Evolutionary conservation across 2,113 vertebrate genomes (phyloP), one percentile per base, ranked within the genome.

Genomic region (Proterorhinus semilunaris): DNA sequence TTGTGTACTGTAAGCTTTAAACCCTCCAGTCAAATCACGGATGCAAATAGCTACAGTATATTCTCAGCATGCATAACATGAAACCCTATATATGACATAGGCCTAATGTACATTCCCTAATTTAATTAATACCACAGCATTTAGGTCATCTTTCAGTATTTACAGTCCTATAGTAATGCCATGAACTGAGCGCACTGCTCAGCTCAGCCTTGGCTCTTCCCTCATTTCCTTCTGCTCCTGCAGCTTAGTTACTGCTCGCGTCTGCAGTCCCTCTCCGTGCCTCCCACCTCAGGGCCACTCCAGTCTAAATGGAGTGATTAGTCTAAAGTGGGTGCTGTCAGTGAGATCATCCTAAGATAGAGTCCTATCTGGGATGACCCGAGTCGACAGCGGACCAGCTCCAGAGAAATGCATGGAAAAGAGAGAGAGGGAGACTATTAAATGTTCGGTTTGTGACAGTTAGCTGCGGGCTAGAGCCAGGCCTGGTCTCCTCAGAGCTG

Each of bases 261-360:
- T 72, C 85, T 89, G 88, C 93, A 93, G 94, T 94, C 74, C 92
- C 92, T 92, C 88, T 74, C 27, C 81, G 89, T 79, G 66, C 70
- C 77, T 81, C 82, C 75, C 91, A 92, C 95, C 95, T 93, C 91
- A 92, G 93, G 94, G 94, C 95, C 93, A 95, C 92, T 93, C 94
- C 91, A 92, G 89, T 92, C 93, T 93, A 96, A 95, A 95, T 95
- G 95, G 94, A 94, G 93, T 95, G 93, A 96, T 95, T 96, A 95
- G 92, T 91, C 93, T 95, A 95, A 96, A 96, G 95, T 94, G 94
- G 90, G 93, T 92, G 92, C 95, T 96, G 94, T 94, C 95, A 96
- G 83, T 93, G 94, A 96, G 95, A 97, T 95, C 94, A 96, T 95
- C 93, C 94, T 91, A 93, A 95, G 94, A 96, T 95, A 95, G 94